These are phyloP conservation scores for Tangara arthus DNA, from an alignment of 2,797 vertebrate genomes.

Conservation along the genomic window DNA sequence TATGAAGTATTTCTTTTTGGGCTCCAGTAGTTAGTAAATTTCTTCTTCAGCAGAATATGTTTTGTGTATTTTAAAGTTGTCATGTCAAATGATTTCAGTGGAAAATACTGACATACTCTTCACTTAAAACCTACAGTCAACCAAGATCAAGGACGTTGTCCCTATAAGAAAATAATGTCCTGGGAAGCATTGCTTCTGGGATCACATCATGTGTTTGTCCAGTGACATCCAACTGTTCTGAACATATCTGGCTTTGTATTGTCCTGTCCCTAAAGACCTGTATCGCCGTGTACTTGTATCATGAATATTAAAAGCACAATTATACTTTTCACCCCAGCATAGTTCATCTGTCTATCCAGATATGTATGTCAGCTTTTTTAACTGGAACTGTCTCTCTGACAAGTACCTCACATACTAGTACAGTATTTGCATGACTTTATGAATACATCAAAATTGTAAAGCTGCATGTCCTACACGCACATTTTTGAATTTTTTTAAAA, in stretches of 20 bases:
- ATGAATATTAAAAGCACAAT: slow-evolving; percentile 34
- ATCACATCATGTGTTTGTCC: background rate
- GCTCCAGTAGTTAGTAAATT: background rate
- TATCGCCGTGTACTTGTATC: background rate
- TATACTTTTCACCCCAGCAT: slow-evolving; percentile 18
- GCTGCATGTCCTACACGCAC: background rate
- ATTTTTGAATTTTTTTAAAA: background rate
- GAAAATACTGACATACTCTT: background rate
- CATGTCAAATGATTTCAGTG: background rate
- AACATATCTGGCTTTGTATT: background rate
- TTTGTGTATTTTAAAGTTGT: background rate
- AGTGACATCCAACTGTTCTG: background rate
- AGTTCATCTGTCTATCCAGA: slow-evolving; percentile 24
- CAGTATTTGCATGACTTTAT: background rate
- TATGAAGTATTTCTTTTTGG: background rate
- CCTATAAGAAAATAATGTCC: background rate
- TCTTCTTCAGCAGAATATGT: background rate
- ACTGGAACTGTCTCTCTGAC: background rate
- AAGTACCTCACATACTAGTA: background rate
- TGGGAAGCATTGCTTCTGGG: background rate
- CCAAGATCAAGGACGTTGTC: background rate
- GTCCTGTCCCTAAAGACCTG: background rate
- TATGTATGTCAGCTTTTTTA: background rate
- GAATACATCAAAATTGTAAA: background rate
- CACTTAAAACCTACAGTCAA: background rate